Evolutionary conservation across 2,888 invertebrate species (phyloP).

Genomic region (Erynnis tages): DNA sequence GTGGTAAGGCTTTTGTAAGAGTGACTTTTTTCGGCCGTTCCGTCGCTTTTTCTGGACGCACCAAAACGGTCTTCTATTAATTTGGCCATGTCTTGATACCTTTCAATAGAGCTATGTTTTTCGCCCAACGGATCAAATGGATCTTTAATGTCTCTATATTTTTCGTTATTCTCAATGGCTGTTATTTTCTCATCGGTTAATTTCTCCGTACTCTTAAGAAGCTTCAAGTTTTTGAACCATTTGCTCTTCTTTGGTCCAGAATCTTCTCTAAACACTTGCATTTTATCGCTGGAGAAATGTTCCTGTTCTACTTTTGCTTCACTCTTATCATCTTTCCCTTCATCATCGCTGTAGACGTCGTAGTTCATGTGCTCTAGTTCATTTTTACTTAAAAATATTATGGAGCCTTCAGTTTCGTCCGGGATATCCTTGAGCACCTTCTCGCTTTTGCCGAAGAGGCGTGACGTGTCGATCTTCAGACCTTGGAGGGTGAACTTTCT

Average conservation of each 20-base stretch:
- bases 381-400: slow-evolving; percentile 85
- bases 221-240: slow-evolving; percentile 84
- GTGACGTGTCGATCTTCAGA: slow-evolving; percentile 72
- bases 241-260: slow-evolving; percentile 80
- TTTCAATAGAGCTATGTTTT: slow-evolving; percentile 85
- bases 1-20: slow-evolving; percentile 77
- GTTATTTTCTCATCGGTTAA: slow-evolving; percentile 71
- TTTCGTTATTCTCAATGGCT: slow-evolving; percentile 63
- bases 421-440: slow-evolving; percentile 77
- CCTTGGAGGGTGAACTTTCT: slow-evolving; percentile 77
- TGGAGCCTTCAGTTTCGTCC: slow-evolving; percentile 84
- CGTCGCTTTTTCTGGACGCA: slow-evolving; percentile 65
- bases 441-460: slow-evolving; percentile 76
- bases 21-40: slow-evolving; percentile 74
- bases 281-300: slow-evolving; percentile 70
- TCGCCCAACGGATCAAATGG: slow-evolving; percentile 83
- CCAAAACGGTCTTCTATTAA: slow-evolving; percentile 86
- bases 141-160: slow-evolving; percentile 72
- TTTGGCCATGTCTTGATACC: slow-evolving; percentile 87
- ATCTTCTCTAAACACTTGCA: slow-evolving; percentile 77
- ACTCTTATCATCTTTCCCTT: slow-evolving; percentile 70
- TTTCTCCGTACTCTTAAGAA: slow-evolving; percentile 72
- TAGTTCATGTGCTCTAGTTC: slow-evolving; percentile 84
- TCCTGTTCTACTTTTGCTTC: slow-evolving; percentile 66
- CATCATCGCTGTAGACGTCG: slow-evolving; percentile 77